Evolutionary conservation across 2,888 invertebrate species (phyloP).

Genomic region (Orthosia gracilis): DNA sequence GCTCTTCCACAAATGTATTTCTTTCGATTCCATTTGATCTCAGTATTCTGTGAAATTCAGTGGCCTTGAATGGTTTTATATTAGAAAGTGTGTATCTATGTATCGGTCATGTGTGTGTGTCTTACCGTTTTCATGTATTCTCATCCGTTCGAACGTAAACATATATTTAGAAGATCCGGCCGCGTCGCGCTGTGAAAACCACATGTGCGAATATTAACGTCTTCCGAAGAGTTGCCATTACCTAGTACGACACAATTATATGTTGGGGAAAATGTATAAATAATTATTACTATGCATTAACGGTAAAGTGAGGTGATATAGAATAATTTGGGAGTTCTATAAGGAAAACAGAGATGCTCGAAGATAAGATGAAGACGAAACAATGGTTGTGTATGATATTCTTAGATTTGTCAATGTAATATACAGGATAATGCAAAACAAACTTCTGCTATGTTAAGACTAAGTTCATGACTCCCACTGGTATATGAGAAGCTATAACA

Average conservation of each 20-base stretch:
- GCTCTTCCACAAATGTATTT: not conserved
- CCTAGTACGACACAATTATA: not conserved
- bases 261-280: not conserved
- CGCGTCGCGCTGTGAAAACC: slow-evolving; percentile 76
- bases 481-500: slow-evolving; percentile 44
- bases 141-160: slow-evolving; percentile 69
- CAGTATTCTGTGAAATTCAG: slow-evolving; percentile 16
- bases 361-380: not conserved
- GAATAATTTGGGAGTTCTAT: not conserved
- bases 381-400: not conserved
- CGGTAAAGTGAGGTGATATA: no score
- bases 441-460: slow-evolving; percentile 18
- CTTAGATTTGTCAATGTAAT: not conserved
- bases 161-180: slow-evolving; percentile 84
- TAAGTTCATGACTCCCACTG: slow-evolving; percentile 10
- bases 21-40: slow-evolving; percentile 7
- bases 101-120: slow-evolving; percentile 12
- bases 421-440: slow-evolving; percentile 4
- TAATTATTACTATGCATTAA: not conserved
- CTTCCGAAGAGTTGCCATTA: slow-evolving; percentile 28
- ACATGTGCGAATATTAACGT: slow-evolving; percentile 69
- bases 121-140: slow-evolving; percentile 29
- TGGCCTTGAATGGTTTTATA: slow-evolving; percentile 25
- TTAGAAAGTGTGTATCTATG: slow-evolving; percentile 26
- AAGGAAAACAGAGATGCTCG: not conserved